phyloP scores from a whole-genome alignment of 2,888 invertebrate genomes.

The Xylota segnis region DNA sequence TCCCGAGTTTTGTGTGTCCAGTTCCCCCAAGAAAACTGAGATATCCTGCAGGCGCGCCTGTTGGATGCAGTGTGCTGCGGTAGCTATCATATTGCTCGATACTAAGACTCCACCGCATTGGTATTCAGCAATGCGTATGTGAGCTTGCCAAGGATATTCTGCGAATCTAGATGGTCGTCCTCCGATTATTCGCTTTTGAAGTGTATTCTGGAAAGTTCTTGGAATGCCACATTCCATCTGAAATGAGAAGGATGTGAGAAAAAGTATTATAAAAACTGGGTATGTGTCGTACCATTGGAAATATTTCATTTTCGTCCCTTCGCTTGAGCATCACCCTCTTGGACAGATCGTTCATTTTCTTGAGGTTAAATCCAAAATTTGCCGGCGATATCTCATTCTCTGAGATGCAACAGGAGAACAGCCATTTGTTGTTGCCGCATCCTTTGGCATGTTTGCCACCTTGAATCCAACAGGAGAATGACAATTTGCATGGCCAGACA shows the following conservation, averaged over 20 bases:
- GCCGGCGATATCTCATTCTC: conserved; percentile 80
- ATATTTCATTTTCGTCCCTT: conserved; percentile 83
- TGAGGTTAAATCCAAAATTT: conserved; percentile 81
- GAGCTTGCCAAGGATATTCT: conserved; percentile 94
- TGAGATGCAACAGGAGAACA: conserved; percentile 89
- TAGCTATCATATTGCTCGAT: conserved; percentile 89
- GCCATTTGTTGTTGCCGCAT: conserved; percentile 89
- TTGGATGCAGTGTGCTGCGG: conserved; percentile 93
- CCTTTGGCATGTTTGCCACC: conserved; percentile 89
- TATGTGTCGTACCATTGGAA: conserved; percentile 76
- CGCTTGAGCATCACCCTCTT: conserved; percentile 83
- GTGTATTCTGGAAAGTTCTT: conserved; percentile 85
- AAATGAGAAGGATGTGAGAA: conserved; percentile 46
- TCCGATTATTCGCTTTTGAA: conserved; percentile 92
- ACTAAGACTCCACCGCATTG: conserved; percentile 94
- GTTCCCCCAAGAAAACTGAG: conserved; percentile 91
- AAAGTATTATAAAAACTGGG: neutral
- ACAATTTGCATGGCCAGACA: conserved; percentile 88
- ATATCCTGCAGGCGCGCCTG: conserved; percentile 90
- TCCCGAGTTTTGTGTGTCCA: conserved; percentile 91
- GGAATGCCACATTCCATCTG: conserved; percentile 89
- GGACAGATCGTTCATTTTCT: conserved; percentile 80
- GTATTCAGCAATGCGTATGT: conserved; percentile 92
- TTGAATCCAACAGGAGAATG: conserved; percentile 90
- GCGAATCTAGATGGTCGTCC: conserved; percentile 90